These are phyloP conservation scores for Drosophila sucinea DNA, from an alignment of 1,140 invertebrate genomes.

Conservation along the genomic window DNA sequence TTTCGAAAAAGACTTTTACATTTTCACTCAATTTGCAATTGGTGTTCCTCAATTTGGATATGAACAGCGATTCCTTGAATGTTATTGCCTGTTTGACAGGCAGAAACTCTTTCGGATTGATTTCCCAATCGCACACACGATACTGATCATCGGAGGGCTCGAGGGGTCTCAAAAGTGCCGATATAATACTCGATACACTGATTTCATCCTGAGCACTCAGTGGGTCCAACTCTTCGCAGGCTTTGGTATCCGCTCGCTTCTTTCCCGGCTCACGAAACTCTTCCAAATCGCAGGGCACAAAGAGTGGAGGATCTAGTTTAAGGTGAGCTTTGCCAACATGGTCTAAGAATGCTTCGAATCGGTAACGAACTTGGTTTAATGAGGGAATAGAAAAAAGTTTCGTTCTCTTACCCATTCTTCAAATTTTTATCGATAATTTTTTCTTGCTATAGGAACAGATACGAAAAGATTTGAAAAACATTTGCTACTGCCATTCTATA, in stretches of 20 bases:
- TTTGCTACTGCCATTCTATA: neutral
- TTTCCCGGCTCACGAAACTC: conserved; percentile 41
- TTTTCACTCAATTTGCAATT: conserved; percentile 70
- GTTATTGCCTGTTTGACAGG: conserved; percentile 60
- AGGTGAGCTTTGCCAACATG: neutral
- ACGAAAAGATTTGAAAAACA: neutral
- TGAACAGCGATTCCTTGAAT: conserved; percentile 66
- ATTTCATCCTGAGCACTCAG: conserved; percentile 74
- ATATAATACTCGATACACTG: conserved; percentile 75
- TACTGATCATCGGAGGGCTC: conserved; percentile 58
- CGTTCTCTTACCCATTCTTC: conserved; percentile 35
- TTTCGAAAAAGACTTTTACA: conserved; percentile 69
- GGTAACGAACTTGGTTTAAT: no score
- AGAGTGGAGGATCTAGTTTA: conserved; percentile 57
- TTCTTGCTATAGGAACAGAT: neutral
- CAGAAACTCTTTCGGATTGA: conserved; percentile 64
- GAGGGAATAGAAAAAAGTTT: neutral
- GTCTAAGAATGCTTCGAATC: no score
- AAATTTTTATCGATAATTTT: conserved; percentile 15
- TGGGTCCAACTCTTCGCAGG: conserved; percentile 52
- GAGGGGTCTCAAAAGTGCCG: conserved; percentile 53
- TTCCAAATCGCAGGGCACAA: conserved; percentile 51
- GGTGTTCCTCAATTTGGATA: conserved; percentile 61
- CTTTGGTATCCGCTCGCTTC: conserved; percentile 3
- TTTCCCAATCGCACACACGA: conserved; percentile 54